Base-by-base conservation (phyloP, 2,797 vertebrate genomes). In the Danio tinwini region DNA sequence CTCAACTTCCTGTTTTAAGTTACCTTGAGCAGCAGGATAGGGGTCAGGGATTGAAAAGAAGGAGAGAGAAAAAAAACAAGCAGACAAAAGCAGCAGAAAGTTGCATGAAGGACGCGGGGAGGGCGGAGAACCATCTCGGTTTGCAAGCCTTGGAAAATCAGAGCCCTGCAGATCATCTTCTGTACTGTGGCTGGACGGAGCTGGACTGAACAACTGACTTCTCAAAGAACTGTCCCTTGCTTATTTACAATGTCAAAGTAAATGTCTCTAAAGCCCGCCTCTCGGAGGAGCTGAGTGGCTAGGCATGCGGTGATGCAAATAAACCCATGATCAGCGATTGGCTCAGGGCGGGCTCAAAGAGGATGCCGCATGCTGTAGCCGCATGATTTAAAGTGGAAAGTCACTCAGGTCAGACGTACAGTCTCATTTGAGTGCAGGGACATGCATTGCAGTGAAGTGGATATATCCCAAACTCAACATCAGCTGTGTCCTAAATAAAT, bases 11-110 rank as follows among this genome's bases (percentile, higher is more conserved):
- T 96, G 97, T 94, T 98, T 95, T 95, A 96, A 98, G 97, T 99
- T 99, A 98, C 97, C 97, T 98, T 98, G 97, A 98, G 96, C 95
- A 94, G 95, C 95, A 96, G 94, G 94, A 95, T 96, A 97, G 97
- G 97, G 97, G 97, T 98, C 97, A 98, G 95, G 92, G 91, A 91
- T 93, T 88, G 84, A 85, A 82, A 86, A 80, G 74, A 86, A 82
- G 72, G 59, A 81, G 61, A 78, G 68, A 73, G 63, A 76, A 50
- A 82, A 87, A 83, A 87, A 83, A 80, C 7, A 44, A 65, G 81
- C 71, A 69, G 83, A 79, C 71, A 85, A 90, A 92, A 93, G 89
- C 84, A 91, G 85, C 76, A 81, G 55, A 89, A 92, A 92, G 93
- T 91, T 91, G 91, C 87, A 88, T 86, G 82, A 84, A 81, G 65